phyloP scores from a whole-genome alignment of 2,113 vertebrate species.

The Tetrax tetrax region DNA sequence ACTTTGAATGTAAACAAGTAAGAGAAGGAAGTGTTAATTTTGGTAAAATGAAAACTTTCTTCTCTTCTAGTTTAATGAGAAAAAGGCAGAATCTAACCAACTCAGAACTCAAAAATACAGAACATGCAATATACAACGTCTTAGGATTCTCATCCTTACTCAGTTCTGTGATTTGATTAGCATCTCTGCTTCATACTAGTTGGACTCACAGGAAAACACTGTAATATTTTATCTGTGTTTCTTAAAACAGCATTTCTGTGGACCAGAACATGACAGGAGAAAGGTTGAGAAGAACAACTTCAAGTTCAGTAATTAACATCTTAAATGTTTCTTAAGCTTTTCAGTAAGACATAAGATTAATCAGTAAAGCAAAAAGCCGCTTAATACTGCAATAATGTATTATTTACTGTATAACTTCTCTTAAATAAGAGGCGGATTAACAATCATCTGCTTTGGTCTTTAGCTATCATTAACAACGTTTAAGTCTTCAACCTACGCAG shows the following conservation, averaged over 20 bases:
- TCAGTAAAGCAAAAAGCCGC: neutral
- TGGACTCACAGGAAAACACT: neutral
- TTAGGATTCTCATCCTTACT: neutral
- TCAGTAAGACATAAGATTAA: neutral
- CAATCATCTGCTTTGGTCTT: slow-evolving; percentile 9
- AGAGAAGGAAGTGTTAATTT: neutral
- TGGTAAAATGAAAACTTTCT: neutral
- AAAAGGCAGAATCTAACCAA: neutral
- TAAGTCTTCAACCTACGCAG: neutral
- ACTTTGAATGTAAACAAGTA: neutral
- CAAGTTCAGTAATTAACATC: neutral
- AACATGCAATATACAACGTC: accelerated
- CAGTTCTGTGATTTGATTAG: neutral
- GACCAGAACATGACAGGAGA: neutral
- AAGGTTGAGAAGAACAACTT: neutral
- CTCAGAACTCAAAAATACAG: neutral
- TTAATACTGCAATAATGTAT: neutral
- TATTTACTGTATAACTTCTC: neutral
- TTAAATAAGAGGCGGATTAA: slow-evolving; percentile 1
- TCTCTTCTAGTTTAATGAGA: neutral
- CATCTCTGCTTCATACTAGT: neutral
- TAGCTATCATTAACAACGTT: neutral
- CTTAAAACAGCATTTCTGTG: neutral
- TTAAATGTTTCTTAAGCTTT: neutral
- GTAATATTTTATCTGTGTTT: neutral